Conservation (phyloP, 1,140 invertebrate species). For the Hesperophylax magnus region DNA sequence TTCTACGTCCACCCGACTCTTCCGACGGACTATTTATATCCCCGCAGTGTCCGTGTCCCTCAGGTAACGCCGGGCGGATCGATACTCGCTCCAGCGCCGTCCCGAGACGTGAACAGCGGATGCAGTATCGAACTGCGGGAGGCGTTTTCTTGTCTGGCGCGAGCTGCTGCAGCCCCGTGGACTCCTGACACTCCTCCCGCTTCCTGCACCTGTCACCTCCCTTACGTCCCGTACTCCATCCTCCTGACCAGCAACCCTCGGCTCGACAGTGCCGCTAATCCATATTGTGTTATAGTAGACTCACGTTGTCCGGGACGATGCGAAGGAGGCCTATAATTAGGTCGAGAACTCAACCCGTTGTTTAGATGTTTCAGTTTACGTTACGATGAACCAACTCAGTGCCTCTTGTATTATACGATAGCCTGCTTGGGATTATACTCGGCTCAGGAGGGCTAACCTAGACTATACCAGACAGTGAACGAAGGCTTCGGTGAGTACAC, state of each 20-base stretch:
- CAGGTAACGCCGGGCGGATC: not conserved
- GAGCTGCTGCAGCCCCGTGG: no score
- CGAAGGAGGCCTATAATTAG: constrained; percentile 33
- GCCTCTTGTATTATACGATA: constrained; percentile 53
- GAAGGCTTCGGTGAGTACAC: not conserved
- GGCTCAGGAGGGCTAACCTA: not conserved
- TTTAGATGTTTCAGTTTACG: constrained; percentile 47
- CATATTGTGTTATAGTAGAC: constrained; percentile 37
- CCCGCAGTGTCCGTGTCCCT: not conserved
- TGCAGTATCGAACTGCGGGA: constrained; percentile 28
- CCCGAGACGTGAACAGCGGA: not conserved
- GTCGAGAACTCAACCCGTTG: constrained; percentile 40
- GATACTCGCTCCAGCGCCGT: constrained; percentile 10
- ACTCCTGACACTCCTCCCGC: no score
- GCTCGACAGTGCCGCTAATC: not conserved
- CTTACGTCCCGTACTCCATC: not conserved
- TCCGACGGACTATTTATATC: constrained; percentile 34
- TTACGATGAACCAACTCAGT: constrained; percentile 53
- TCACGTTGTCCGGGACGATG: constrained; percentile 41
- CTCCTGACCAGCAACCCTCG: no score
- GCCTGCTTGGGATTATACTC: constrained; percentile 48
- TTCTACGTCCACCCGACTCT: constrained; percentile 18
- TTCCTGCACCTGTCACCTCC: not conserved
- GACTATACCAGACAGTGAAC: constrained; percentile 1
- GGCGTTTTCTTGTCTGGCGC: constrained; percentile 1